Evolutionary conservation across 2,888 invertebrate genomes (phyloP), one percentile per base, ranked within the genome.

Genomic region (Prostheceraeus crozeri): DNA sequence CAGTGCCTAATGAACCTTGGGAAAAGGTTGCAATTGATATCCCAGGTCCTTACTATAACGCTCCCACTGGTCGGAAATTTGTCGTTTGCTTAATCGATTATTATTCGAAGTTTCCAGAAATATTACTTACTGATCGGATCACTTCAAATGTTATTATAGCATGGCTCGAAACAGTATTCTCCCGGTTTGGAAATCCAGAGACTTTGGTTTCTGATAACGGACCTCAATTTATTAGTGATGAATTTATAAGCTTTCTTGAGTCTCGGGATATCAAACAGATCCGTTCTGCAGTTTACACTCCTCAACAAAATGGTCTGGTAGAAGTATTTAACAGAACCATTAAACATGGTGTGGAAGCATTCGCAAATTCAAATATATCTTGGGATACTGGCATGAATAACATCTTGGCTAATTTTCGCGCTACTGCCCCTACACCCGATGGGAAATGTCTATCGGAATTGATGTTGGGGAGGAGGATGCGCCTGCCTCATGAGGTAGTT

Each of bases 121-220:
- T 54, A 8, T 21, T 30, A n/a, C 23, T 21, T 27, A 51, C 19
- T n/a, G 8, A 35, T 21, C 21, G 19, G 4, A 54, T 54, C 8
- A 54, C 54, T n/a, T 35, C 33, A 4, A 8, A 35, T 8, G 8
- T 19, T n/a, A 48, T 54, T 19, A 54, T 54, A 8, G 8, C 31
- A 8, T 30, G 31, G 33, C 54, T 54, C 10, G 19, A 19, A 4
- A 11, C n/a, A n/a, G 19, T 54, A 54, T 59, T 35, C 30, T 2
- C 59, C 19, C 52, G 36, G 8, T 36, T 33, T 19, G 59, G 56
- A 1, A 14, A 35, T 10, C 55, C 58, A 4, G 56, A 58, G 14
- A 23, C 23, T 16, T n/a, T 59, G 2, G 35, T 67, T 0, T 63
- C 65, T 6, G 69, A 71, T 57, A 69, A 70, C 61, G 67, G 65